Base-by-base conservation (phyloP, 35 echinoderm and acorn worm species). In the Apostichopus japonicus region DNA sequence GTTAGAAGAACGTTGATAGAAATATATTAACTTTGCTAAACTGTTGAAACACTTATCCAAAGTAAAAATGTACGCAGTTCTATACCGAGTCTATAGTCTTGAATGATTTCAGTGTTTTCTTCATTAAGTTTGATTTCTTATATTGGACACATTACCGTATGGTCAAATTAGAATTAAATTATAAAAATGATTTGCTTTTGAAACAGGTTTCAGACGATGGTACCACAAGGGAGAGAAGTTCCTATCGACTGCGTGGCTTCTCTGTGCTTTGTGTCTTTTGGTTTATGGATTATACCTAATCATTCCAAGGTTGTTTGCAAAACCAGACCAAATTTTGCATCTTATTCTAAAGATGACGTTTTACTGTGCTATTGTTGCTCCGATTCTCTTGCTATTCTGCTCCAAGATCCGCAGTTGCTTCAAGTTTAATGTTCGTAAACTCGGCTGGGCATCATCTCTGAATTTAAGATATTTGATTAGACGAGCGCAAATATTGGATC, bases 391-490 rank as follows among this genome's bases (percentile, higher is more conserved):
- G 11, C 3, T 67, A 15, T 19, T 67, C 19, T 67, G 63, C 63
- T 67, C 63, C 63, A 67, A 67, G 63, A 67, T 67, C 19, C 63
- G 63, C 63, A 82, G 79, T 53, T 54, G 6, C 79, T 82, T 82
- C 51, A 14, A 53, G 5, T 33, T 19, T 15, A 44, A 82, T 51
- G 54, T 82, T 14, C 23, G 16, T 5, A 53, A 27, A 53, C 17
- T 82, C 16, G 17, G 27, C 33, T 82, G 79, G 33, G 54, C 79
- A 82, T 52, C 79, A 10, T 33, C 79, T 51, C 79, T 82, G 6
- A 82, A 82, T 53, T 23, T 44, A 19, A 33, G 79, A 55, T 83
- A 55, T 82, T 53, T 82, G 6, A 54, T 82, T 3, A 82, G 53
- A 25, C 33, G 79, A 27, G 79, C 24, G 10, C 79, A 82, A 53